Conservation (phyloP, 2,113 vertebrate genomes). For the Alexandromys fortis region DNA sequence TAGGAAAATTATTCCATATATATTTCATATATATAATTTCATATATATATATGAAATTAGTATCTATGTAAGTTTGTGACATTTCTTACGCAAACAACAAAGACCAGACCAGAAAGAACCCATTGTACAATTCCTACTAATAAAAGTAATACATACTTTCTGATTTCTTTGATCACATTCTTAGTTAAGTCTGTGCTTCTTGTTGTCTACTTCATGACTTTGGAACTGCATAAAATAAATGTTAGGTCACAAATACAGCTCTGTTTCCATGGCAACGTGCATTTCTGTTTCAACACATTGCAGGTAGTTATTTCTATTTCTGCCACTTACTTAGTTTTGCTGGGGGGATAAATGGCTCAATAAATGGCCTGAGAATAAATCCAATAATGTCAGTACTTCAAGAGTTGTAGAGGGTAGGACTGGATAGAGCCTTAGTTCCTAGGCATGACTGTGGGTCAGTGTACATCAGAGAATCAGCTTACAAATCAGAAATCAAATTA, state of each 20-base stretch:
- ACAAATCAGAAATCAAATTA: not conserved
- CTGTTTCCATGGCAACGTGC: constrained; percentile 72
- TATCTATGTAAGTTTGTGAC: not conserved
- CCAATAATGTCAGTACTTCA: not conserved
- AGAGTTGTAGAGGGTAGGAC: not conserved
- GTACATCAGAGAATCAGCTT: not conserved
- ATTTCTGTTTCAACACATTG: constrained; percentile 60
- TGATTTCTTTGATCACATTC: constrained; percentile 49
- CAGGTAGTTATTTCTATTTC: constrained; percentile 68
- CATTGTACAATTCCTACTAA: constrained; percentile 14
- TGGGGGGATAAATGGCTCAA: not conserved
- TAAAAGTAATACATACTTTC: constrained; percentile 45
- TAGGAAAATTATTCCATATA: not conserved
- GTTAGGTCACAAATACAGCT: constrained; percentile 65
- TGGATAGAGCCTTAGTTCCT: not conserved
- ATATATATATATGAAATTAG: not conserved
- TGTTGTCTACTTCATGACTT: constrained; percentile 51
- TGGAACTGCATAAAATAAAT: constrained; percentile 55
- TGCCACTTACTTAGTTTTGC: constrained; percentile 41
- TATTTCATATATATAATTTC: too few relatives aligned
- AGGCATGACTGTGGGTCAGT: not conserved
- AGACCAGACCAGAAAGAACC: not conserved
- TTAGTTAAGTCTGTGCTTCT: constrained; percentile 1
- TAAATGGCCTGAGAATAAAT: constrained; percentile 35
- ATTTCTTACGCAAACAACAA: not conserved